Conservation (phyloP, 1,140 invertebrate genomes). For the Mercenaria mercenaria region DNA sequence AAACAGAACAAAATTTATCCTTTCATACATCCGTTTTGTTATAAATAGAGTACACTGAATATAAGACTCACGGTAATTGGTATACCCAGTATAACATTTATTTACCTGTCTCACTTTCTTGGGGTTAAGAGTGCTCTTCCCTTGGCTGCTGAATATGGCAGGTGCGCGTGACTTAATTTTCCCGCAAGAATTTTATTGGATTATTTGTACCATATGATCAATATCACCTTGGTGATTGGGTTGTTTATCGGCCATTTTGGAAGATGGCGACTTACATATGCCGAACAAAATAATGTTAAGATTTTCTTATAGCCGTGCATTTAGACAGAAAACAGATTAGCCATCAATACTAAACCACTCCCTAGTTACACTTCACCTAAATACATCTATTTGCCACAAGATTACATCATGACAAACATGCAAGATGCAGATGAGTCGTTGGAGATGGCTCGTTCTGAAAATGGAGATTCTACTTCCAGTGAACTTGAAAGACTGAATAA, state of each 20-base stretch:
- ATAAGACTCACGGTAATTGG: too few species aligned
- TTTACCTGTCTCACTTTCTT: too few species aligned
- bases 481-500: slow-evolving; percentile 73
- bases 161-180: slow-evolving; percentile 41
- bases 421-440: slow-evolving; percentile 55
- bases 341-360: not conserved
- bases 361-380: not conserved
- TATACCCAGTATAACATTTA: too few species aligned
- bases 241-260: slow-evolving; percentile 50
- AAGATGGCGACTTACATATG: slow-evolving; percentile 45
- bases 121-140: not conserved
- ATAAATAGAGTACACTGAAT: too few species aligned
- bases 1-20: too few species aligned
- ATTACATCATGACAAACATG: slow-evolving; percentile 59
- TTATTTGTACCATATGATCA: not conserved
- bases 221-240: slow-evolving; percentile 6
- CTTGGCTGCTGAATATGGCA: not conserved
- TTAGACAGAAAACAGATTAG: not conserved
- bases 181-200: slow-evolving; percentile 19
- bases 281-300: not conserved
- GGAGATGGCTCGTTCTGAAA: slow-evolving; percentile 60
- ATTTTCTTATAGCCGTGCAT: not conserved
- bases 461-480: slow-evolving; percentile 70
- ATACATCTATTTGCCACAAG: not conserved
- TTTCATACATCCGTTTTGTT: too few species aligned